Base-by-base conservation (phyloP, 2,888 invertebrate genomes). In the Oligia strigilis region DNA sequence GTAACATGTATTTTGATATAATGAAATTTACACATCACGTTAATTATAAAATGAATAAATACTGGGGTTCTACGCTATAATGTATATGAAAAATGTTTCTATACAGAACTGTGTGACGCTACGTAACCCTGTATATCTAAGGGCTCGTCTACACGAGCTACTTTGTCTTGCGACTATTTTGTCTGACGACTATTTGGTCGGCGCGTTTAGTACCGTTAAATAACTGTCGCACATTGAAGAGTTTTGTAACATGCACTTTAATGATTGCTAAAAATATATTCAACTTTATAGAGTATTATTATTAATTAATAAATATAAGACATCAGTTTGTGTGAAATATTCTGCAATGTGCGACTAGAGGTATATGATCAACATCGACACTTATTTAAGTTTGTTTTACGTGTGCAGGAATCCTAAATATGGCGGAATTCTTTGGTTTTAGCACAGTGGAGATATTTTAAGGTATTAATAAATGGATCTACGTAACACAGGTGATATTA, bases 1-100 rank as follows among this genome's bases (percentile, higher is more conserved):
- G 94, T 96, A 96, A 96, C 96, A 96, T 97, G 96, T 97, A 97
- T 97, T 96, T 94, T 93, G 94, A 94, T 94, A 95, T 92, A 94
- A 95, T 95, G 95, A 95, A 93, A 95, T 94, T 96, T 96, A 96
- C 92, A 95, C 95, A 96, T 95, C 95, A 96, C 95, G 91, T 91
- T 92, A 91, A 94, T 93, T 93, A 94, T 81, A 69, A 82, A 91
- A 93, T 94, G 93, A 80, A 90, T 93, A 94, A 90, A 90, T 92
- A 91, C 89, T 90, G 90, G 86, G 90, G 89, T 84, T 46, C 85
- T 90, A 91, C 75, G 78, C 88, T 90, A 82, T 74, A 72, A 83
- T 87, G 83, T 88, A 85, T 89, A 89, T 88, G 86, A 89, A 86
- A 81, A 89, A 78, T 84, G 84, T 88, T 36, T 83, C 83, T 90